These are phyloP conservation scores for Nestor notabilis DNA, from an alignment of 2,113 vertebrate genomes.

Conservation along the genomic window DNA sequence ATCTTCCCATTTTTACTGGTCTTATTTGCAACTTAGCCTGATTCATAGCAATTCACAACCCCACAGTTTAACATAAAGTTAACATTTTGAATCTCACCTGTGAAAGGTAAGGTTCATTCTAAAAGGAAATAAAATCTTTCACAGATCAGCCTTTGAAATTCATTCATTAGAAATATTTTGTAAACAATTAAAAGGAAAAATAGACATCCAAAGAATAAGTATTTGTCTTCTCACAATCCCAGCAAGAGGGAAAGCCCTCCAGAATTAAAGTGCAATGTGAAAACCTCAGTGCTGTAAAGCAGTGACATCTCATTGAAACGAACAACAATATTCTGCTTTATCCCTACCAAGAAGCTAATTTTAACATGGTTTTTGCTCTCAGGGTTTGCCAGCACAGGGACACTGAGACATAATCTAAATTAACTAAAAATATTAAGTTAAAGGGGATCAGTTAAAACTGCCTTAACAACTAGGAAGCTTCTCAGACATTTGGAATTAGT, in stretches of 20 bases:
- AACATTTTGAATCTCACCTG: background rate
- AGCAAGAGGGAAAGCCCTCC: background rate
- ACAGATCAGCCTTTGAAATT: background rate
- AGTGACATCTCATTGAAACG: rapidly evolving
- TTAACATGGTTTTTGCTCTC: background rate
- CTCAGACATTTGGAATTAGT: background rate
- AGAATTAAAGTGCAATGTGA: background rate
- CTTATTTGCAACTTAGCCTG: background rate
- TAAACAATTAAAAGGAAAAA: background rate
- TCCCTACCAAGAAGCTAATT: background rate
- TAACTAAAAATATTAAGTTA: background rate
- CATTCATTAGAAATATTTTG: background rate
- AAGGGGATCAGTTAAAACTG: background rate
- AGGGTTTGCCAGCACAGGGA: background rate
- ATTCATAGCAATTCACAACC: background rate
- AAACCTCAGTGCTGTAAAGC: background rate
- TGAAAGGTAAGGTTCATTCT: background rate
- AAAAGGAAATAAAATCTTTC: background rate
- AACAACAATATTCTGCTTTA: background rate
- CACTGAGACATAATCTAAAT: background rate
- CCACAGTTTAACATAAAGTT: rapidly evolving
- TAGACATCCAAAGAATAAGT: background rate
- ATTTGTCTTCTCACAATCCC: background rate
- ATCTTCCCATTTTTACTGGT: background rate
- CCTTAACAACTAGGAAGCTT: background rate